Base-by-base conservation (phyloP, 2,113 vertebrate species). In the Accipiter cooperii region DNA sequence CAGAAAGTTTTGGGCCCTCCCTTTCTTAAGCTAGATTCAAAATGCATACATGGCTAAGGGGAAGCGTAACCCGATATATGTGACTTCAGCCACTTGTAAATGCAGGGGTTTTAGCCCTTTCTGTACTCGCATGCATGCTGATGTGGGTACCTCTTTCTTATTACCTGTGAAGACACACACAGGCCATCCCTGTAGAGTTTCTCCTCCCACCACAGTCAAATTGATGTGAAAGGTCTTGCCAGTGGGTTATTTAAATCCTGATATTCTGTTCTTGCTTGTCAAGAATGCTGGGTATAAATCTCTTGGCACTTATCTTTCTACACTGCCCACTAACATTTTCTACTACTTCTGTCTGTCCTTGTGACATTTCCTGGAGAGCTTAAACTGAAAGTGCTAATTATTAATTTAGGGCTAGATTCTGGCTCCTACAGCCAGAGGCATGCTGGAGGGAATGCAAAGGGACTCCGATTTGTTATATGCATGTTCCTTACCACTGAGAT, bases 391-490 rank as follows among this genome's bases (percentile, higher is more conserved):
- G 78, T 92, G 79, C 93, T 95, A 95, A 97, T 97, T 97, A 97
- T 97, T 98, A 96, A 98, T 97, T 97, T 96, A 96, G 95, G 96
- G 84, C 71, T 95, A 96, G 92, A 96, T 94, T 95, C 90, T 96
- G 93, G 82, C 82, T 97, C n/a, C 92, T 93, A 87, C 90, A 93
- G 97, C 97, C 97, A 96, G 94, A 97, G 95, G 97, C 96, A 91
- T 90, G 93, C 94, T 97, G 90, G 76, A 97, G 96, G 92, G 91
- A 97, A 96, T 92, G 93, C 69, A 93, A 86, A 89, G 91, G 89
- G 92, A 94, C 87, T 96, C 69, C 33, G 6, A 95, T 91, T 96
- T 86, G 51, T 81, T 89, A 92, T 95, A 87, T 87, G 61, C 68
- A 69, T 61, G 47, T 76, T 82, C 78, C 82, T 85, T 86, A 70